Evolutionary conservation across 2,888 invertebrate genomes (phyloP), one percentile per base, ranked within the genome.

Genomic region (Thera britannica): DNA sequence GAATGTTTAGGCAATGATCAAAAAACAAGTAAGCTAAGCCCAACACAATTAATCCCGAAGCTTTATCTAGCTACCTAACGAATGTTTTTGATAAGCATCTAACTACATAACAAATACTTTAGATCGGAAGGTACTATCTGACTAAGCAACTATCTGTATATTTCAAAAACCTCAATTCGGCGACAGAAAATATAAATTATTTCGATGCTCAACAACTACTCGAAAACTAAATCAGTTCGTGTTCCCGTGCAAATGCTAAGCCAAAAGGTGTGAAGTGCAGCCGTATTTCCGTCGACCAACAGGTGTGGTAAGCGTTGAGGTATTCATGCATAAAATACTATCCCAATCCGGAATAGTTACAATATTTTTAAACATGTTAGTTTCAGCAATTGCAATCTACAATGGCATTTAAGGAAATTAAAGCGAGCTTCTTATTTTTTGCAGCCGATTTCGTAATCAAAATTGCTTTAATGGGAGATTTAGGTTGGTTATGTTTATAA

Each of bases 271-370:
- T 67, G 41, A 57, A 49, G 12, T 51, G 49, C 63, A 52, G 36
- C 44, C 44, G 44, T 8, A 35, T 51, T 61, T 66, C 57, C 66
- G 51, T 55, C 23, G 3, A 3, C 54, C 68, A 61, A 64, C 68
- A 68, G 60, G 68, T 64, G 63, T 60, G 23, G n/a, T 48, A 35
- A 56, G 48, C 46, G 23, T 38, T 41, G 54, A 54, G 58, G 3
- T 59, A 49, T 46, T 62, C 55, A 44, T 78, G 68, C 73, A 76
- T 72, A 70, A 84, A 84, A 83, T 83, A 81, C 35, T 56, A 56
- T 56, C 12, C n/a, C 12, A 56, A 41, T 56, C 11, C n/a, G 34
- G 8, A 34, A 9, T 52, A 52, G 12, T 34, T 34, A 46, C 23
- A 46, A 46, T 46, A 8, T 46, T 34, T 52, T 52, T 7, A 9